Evolutionary conservation across 2,888 invertebrate genomes (phyloP), one percentile per base, ranked within the genome.

Genomic region (Protonemura montana): DNA sequence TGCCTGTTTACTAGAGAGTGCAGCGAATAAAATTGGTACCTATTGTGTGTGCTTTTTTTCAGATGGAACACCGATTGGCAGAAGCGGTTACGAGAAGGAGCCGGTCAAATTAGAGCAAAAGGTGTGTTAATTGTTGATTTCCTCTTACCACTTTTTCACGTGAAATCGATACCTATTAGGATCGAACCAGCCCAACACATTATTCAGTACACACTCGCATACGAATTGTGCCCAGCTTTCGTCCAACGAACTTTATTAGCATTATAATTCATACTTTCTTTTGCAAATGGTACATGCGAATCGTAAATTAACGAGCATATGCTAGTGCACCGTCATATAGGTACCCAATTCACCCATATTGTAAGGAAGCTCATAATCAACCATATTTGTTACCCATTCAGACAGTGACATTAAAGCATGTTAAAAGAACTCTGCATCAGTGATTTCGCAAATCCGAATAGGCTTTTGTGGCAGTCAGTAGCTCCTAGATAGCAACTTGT

Each of bases 11-110:
- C 76, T 78, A 16, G 77, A 76, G n/a, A 83, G 27, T 10, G 80
- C 35, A 30, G 87, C 81, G 76, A 82, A 77, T 5, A 27, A 77
- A 27, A 80, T 35, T 76, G 87, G 35, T 77, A 21, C 77, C 59
- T 21, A 59, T 59, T 59, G 59, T 59, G 59, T 59, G 59, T 13
- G n/a, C n/a, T n/a, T n/a, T 81, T 87, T 91, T 90, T 42, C 89
- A 92, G 92, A 92, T 89, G 90, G 91, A 77, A 90, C 91, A 30
- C 90, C 91, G 35, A 89, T 90, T 42, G 89, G 90, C 76, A 91
- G 91, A 88, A 87, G 90, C 13, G 82, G 85, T 27, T 76, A 83
- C 76, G 87, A 87, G 76, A 88, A 88, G 76, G 88, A 87, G 29
- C 87, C 86, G 21, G 85, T 82, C 29, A 88, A 87, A 85, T 30